These are phyloP conservation scores for Alosa alosa DNA, from an alignment of 2,113 vertebrate species.

Conservation along the genomic window DNA sequence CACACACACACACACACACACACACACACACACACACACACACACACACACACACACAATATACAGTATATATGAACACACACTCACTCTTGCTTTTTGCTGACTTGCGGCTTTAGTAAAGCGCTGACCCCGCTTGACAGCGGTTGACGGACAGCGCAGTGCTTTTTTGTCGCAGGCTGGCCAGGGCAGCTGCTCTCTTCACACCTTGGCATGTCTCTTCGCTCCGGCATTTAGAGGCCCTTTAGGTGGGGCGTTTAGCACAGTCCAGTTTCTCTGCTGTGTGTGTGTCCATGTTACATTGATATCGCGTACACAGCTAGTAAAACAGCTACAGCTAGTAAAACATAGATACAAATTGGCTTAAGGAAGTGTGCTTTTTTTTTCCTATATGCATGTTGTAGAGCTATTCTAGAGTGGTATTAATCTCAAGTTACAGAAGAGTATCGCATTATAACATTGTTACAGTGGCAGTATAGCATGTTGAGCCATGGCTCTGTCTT, in stretches of 20 bases:
- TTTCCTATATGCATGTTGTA: background rate
- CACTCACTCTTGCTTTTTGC: constrained; percentile 30
- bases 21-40: background rate
- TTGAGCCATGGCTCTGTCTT: background rate
- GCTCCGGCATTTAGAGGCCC: background rate
- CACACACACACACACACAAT: background rate
- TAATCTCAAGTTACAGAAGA: background rate
- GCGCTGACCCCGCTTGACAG: constrained; percentile 41
- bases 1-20: constrained; percentile 14
- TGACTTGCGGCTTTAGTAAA: constrained; percentile 41
- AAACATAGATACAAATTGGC: background rate
- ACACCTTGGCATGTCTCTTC: background rate
- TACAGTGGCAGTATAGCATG: background rate
- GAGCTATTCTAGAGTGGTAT: background rate
- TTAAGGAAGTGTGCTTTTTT: background rate
- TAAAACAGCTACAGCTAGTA: background rate
- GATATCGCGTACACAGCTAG: background rate
- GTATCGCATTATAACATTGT: background rate
- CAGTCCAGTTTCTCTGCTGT: background rate
- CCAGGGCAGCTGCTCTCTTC: constrained; percentile 3
- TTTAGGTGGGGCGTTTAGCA: background rate
- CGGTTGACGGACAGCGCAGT: constrained; percentile 28
- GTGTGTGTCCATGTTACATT: background rate
- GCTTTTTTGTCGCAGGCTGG: background rate
- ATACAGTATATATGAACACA: background rate